These are phyloP conservation scores for Carassius auratus DNA, from an alignment of 2,113 vertebrate species.

Conservation along the genomic window DNA sequence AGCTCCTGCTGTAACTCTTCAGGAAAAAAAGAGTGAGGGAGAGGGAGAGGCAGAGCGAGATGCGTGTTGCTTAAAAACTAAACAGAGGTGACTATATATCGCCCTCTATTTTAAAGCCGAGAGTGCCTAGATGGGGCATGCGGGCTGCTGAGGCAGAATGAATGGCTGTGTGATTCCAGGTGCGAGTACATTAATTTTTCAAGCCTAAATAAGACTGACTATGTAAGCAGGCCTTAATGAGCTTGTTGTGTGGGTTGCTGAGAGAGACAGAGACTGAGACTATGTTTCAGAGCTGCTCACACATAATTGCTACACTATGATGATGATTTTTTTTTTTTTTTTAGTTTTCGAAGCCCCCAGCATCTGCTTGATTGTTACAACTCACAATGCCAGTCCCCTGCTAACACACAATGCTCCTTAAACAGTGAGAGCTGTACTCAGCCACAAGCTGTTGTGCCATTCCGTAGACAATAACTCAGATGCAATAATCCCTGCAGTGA, in stretches of 20 bases:
- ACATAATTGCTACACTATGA: constrained; percentile 73
- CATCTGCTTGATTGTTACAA: constrained; percentile 72
- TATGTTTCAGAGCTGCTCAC: constrained; percentile 69
- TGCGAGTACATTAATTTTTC: constrained; percentile 73
- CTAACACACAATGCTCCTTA: constrained; percentile 51
- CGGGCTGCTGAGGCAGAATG: constrained; percentile 64
- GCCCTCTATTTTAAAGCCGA: constrained; percentile 69
- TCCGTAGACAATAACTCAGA: constrained; percentile 31
- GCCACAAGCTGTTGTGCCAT: constrained; percentile 60
- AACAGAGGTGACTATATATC: constrained; percentile 74
- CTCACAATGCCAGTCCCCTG: constrained; percentile 66
- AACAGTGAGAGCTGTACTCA: constrained; percentile 14
- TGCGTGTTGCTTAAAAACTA: constrained; percentile 72
- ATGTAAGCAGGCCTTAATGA: constrained; percentile 73
- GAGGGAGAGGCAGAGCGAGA: constrained; percentile 58
- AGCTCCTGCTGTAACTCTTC: constrained; percentile 80
- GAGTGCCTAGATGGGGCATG: constrained; percentile 66
- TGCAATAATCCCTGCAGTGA: constrained; percentile 14
- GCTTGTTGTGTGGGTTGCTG: constrained; percentile 76
- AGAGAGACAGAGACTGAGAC: constrained; percentile 67
- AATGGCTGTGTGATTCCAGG: constrained; percentile 70
- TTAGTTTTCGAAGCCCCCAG: constrained; percentile 59
- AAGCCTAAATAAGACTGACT: constrained; percentile 72
- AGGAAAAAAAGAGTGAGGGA: constrained; percentile 61
- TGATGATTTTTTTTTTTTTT: constrained; percentile 40